phyloP scores from a whole-genome alignment of 2,113 vertebrate species.

The Saccopteryx leptura region DNA sequence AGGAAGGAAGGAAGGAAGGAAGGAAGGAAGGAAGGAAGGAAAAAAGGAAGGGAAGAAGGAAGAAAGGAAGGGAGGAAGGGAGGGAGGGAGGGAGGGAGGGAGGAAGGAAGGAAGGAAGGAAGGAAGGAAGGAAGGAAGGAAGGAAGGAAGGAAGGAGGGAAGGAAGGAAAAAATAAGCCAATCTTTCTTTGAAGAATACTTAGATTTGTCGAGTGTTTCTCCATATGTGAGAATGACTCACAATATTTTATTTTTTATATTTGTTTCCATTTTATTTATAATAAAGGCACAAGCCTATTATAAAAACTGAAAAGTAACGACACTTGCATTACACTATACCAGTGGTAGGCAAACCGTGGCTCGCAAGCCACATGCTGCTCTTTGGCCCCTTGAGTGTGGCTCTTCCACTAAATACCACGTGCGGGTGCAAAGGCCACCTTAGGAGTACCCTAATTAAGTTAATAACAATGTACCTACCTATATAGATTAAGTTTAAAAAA shows the following conservation, averaged over 20 bases:
- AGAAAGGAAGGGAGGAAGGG: too few relatives aligned
- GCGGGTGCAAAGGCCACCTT: too few relatives aligned
- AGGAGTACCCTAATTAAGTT: too few relatives aligned
- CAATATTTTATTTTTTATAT: conserved; percentile 25
- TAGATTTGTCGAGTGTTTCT: neutral
- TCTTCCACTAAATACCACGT: too few relatives aligned
- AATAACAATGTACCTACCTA: too few relatives aligned
- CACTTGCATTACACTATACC: conserved; percentile 15
- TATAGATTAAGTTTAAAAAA: too few relatives aligned
- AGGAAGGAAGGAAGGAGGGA: rapidly evolving
- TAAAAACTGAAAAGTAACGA: conserved; percentile 1
- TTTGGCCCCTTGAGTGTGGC: too few relatives aligned
- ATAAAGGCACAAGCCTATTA: neutral
- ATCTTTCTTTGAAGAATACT: neutral
- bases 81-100: rapidly evolving
- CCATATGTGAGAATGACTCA: neutral
- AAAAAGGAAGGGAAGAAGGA: neutral
- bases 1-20: neutral
- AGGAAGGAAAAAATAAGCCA: neutral
- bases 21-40: neutral
- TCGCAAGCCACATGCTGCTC: too few relatives aligned
- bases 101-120: neutral
- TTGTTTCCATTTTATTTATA: conserved; percentile 41
- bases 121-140: neutral
- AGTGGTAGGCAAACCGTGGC: too few relatives aligned